phyloP scores from a whole-genome alignment of 2,888 invertebrate genomes.

The Diadromus collaris region DNA sequence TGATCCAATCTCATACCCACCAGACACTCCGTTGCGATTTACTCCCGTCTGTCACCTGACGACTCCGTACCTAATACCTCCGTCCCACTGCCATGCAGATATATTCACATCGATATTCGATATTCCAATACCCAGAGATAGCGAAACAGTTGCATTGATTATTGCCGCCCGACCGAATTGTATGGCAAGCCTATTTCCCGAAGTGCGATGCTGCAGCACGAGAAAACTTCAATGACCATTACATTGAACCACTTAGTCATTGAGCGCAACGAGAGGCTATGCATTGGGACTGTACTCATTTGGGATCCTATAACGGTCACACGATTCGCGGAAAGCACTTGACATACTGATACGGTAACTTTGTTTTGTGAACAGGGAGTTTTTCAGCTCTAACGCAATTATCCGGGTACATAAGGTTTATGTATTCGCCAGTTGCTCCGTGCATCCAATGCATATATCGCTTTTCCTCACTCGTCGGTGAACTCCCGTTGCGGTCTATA shows the following conservation, averaged over 20 bases:
- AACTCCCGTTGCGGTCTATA: slow-evolving; percentile 4
- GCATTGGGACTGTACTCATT: slow-evolving; percentile 10
- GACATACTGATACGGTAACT: slow-evolving; percentile 40
- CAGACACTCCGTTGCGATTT: neutral
- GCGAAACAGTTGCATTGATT: slow-evolving; percentile 7
- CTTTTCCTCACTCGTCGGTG: neutral
- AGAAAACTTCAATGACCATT: slow-evolving; percentile 20
- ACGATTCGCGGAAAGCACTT: slow-evolving; percentile 49
- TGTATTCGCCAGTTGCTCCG: neutral
- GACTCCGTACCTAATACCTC: slow-evolving; percentile 3
- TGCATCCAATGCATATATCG: neutral
- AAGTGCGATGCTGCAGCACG: neutral
- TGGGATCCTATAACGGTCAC: slow-evolving; percentile 30
- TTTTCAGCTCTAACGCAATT: slow-evolving; percentile 29
- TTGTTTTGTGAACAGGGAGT: slow-evolving; percentile 18
- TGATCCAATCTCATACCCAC: neutral
- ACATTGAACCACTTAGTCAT: slow-evolving; percentile 39
- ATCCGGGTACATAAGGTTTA: slow-evolving; percentile 4
- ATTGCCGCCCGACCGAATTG: slow-evolving; percentile 2
- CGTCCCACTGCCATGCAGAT: neutral
- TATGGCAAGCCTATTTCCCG: neutral
- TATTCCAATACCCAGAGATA: slow-evolving; percentile 5
- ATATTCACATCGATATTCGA: neutral
- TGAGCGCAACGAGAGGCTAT: slow-evolving; percentile 8
- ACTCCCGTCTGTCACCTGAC: neutral